Evolutionary conservation across 2,113 vertebrate species (phyloP).

Genomic region (Neopipo cinnamomea): DNA sequence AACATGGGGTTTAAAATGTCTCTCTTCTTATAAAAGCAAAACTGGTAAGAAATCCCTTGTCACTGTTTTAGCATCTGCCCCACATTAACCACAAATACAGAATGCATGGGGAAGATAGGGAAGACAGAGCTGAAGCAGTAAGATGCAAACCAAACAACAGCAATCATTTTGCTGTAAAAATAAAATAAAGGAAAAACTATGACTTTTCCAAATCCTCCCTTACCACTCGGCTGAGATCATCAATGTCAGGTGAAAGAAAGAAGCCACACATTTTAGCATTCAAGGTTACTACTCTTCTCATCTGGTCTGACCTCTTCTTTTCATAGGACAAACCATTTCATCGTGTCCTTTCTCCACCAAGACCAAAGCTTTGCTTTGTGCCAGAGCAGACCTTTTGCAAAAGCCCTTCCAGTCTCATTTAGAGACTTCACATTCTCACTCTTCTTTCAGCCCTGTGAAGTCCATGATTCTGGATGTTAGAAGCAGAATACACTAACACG

Average conservation of each 20-base stretch:
- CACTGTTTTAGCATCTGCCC: neutral
- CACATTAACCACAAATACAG: neutral
- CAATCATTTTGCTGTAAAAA: neutral
- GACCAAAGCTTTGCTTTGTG: neutral
- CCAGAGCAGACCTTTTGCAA: neutral
- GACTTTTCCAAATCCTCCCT: neutral
- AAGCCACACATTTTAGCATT: neutral
- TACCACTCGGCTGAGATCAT: neutral
- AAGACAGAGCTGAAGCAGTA: neutral
- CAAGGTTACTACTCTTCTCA: neutral
- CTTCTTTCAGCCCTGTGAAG: neutral
- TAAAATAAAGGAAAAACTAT: neutral
- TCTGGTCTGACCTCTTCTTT: neutral
- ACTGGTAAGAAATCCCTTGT: neutral
- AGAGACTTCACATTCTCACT: neutral
- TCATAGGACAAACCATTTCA: neutral
- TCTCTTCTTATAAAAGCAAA: neutral
- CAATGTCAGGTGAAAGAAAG: neutral
- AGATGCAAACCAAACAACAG: neutral
- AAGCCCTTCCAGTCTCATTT: neutral
- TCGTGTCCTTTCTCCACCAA: neutral
- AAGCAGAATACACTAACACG: neutral
- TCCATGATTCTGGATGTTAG: accelerated
- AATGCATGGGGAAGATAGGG: neutral
- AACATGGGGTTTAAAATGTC: neutral